Evolutionary conservation across 2,113 vertebrate genomes (phyloP), one percentile per base, ranked within the genome.

Genomic region (Dipodomys merriami): DNA sequence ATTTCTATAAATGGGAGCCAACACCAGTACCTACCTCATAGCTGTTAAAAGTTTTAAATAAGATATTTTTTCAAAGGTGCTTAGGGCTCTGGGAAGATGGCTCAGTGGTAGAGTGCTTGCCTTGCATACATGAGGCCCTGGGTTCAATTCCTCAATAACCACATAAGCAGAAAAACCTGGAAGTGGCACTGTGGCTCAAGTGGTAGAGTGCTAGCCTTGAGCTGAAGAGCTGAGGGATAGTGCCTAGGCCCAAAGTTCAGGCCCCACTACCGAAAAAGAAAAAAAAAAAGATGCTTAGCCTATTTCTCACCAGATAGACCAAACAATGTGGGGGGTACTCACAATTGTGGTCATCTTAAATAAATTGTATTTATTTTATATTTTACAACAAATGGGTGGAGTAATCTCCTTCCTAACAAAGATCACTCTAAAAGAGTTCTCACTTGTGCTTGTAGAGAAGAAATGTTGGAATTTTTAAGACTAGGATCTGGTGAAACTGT

Each of bases 351-450:
- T 19, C 46, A 20, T 85, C 69, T 82, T 69, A 73, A 86, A 29
- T 83, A 69, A 82, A 60, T 67, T 60, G 7, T 35, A 39, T 27
- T 87, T 90, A 49, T 44, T 88, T 91, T 87, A 33, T 72, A 49
- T 44, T 88, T 91, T 87, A 33, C 68, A 64, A 20, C 20, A 35
- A 16, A 44, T 33, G 23, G 6, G 22, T 25, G 0, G 1, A 8
- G 44, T 27, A 11, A 25, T 49, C 15, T 30, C 16, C 60, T 76
- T 64, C 4, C 6, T 35, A 25, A 22, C 74, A 81, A 92, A 81
- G 80, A 46, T 64, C 39, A 72, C 57, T 35, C 22, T 80, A 25
- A 64, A 44, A 68, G 20, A 15, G 11, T 49, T 15, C 62, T 84
- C 18, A 27, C 39, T 69, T 76, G 18, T 88, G 35, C 72, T 76